Base-by-base conservation (phyloP, 2,797 vertebrate species). In the Molossus alvarezi region DNA sequence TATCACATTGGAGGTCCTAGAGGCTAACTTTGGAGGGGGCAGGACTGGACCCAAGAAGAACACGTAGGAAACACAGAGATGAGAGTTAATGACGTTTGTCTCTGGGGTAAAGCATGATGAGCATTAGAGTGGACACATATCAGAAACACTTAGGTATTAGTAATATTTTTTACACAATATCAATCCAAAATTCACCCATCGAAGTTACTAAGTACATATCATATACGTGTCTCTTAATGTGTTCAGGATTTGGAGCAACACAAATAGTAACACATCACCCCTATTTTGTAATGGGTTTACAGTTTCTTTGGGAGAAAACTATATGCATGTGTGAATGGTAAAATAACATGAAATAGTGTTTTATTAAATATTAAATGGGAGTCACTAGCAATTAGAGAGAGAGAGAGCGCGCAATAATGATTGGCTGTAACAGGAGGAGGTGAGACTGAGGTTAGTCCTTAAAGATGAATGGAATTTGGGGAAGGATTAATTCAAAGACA, bases 161-260 rank as follows among this genome's bases (percentile, higher is more conserved):
- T 48, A 27, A 58, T 65, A 71, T 73, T 72, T 73, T 93, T 67
- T 55, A 85, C 21, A 29, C n/a, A 37, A 11, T 85, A 48, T 13
- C 20, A 57, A 51, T 29, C 21, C 27, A 25, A 18, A 65, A 65
- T 29, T 72, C 45, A 27, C 13, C 75, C 73, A 89, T 53, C n/a
- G 14, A 87, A 82, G 62, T 71, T 76, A 27, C 21, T 73, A 51
- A 37, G 57, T 41, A 55, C 14, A 55, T 81, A 86, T 15, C 53
- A 12, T 25, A 2, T 29, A 45, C 17, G 53, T 83, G 29, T 27
- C 23, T 80, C 13, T 53, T 69, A 64, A 53, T 21, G 7, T 71
- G 73, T 71, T 88, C 83, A 91, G 73, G 55, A 88, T 71, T 81
- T 76, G 25, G 45, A 91, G 33, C 58, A 77, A 64, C 29, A 29